Conservation (phyloP, 2,888 invertebrate species). For the Acanthopleura granulata region DNA sequence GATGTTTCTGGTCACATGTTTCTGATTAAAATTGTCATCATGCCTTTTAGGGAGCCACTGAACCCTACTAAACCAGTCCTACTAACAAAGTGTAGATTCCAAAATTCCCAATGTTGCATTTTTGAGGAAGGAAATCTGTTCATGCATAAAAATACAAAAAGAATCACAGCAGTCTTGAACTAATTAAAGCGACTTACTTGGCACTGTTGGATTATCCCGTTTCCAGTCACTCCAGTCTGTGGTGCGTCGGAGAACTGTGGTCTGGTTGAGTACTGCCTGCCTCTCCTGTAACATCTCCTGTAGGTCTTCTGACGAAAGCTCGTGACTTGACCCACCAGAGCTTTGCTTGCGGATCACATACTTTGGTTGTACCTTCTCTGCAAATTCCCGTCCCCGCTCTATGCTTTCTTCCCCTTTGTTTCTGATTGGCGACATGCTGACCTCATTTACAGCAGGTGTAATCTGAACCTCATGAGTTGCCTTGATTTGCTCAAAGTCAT, state of each 20-base stretch:
- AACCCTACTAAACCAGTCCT: too few relatives aligned
- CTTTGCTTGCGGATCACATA: not conserved
- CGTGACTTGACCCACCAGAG: constrained; percentile 24
- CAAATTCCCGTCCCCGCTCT: not conserved
- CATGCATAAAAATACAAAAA: too few relatives aligned
- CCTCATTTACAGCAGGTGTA: not conserved
- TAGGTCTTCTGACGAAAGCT: constrained; percentile 41
- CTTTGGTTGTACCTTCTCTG: constrained; percentile 14
- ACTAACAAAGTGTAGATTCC: too few relatives aligned
- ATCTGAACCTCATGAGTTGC: not conserved
- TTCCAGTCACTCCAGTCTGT: constrained; percentile 12
- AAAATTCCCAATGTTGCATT: too few relatives aligned
- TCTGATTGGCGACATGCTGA: not conserved
- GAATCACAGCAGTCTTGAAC: too few relatives aligned
- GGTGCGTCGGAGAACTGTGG: constrained; percentile 38
- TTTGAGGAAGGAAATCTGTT: too few relatives aligned
- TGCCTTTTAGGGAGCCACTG: too few relatives aligned
- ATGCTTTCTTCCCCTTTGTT: constrained; percentile 3
- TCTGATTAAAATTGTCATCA: too few relatives aligned
- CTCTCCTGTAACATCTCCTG: constrained; percentile 47
- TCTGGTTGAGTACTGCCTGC: constrained; percentile 45
- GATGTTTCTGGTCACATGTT: too few relatives aligned
- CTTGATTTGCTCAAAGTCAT: not conserved
- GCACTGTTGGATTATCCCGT: not conserved
- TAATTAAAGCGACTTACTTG: too few relatives aligned